phyloP scores from a whole-genome alignment of 2,113 vertebrate genomes.

The Coryphaenoides rupestris region DNA sequence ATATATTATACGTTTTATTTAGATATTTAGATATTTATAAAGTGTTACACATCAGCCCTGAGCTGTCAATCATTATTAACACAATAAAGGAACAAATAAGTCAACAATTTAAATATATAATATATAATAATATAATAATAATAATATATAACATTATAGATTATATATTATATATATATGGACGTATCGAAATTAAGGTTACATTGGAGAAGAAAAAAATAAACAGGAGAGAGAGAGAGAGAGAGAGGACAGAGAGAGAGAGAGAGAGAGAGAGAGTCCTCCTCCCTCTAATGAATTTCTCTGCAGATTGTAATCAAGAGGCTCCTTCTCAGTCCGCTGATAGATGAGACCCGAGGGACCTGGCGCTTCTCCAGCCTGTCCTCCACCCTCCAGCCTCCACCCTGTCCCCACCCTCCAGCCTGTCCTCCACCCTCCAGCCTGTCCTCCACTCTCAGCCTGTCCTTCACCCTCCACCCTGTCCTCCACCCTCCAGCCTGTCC shows the following conservation, averaged over 20 bases:
- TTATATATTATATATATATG: background rate
- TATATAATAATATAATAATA: background rate
- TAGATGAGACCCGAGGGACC: constrained; percentile 87
- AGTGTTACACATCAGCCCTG: background rate
- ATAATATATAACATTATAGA: too few relatives aligned
- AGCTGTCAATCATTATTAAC: too few relatives aligned
- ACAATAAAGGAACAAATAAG: background rate
- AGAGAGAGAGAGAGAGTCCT: constrained; percentile 26
- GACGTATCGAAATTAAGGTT: background rate
- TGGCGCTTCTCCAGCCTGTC: constrained; percentile 81
- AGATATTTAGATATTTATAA: background rate
- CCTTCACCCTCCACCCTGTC: constrained; percentile 88
- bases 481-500: constrained; percentile 36
- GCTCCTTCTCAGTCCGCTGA: constrained; percentile 86
- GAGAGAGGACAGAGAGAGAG: background rate
- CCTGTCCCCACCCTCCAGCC: constrained; percentile 77
- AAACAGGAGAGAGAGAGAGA: background rate
- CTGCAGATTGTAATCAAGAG: constrained; percentile 97
- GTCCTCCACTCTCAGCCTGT: constrained; percentile 90
- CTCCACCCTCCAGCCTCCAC: constrained; percentile 78
- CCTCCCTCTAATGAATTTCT: constrained; percentile 90
- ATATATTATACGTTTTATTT: too few relatives aligned
- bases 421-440: constrained; percentile 78
- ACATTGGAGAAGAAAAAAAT: background rate
- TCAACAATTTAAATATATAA: background rate